A percentile compares a stretch with the other conserved stretches of the same genome.
Evolutionary conservation across 2,113 vertebrate species (phyloP).

Genomic region (Sakesphorus luctuosus): DNA sequence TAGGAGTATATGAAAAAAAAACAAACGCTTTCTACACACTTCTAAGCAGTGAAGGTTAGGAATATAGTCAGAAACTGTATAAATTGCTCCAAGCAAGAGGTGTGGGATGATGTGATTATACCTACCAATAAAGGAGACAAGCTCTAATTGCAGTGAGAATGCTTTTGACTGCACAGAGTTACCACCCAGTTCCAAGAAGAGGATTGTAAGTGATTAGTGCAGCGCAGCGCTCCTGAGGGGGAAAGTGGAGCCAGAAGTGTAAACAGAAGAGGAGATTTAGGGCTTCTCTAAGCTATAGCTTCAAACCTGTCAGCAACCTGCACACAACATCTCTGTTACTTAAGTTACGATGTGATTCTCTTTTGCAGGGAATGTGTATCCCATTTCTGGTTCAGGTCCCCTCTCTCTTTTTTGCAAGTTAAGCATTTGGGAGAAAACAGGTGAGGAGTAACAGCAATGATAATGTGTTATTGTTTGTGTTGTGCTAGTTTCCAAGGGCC

Average conservation of each 20-base stretch:
- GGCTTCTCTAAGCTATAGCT: conserved; percentile 6
- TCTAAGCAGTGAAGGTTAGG: neutral
- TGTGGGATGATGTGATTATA: neutral
- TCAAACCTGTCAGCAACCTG: conserved; percentile 47
- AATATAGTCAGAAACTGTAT: neutral
- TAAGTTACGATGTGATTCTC: conserved; percentile 8
- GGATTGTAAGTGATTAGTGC: neutral
- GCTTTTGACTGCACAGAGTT: neutral
- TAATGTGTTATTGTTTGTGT: conserved; percentile 12
- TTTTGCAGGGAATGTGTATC: neutral
- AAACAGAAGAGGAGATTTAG: conserved; percentile 17
- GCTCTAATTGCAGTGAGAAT: neutral
- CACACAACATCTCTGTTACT: neutral
- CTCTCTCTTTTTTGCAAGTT: neutral
- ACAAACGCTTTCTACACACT: neutral
- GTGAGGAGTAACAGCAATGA: neutral
- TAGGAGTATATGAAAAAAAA: neutral
- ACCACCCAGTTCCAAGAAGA: neutral
- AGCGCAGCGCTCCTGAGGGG: neutral
- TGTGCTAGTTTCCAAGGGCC: conserved; percentile 20
- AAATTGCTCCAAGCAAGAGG: neutral
- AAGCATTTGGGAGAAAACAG: neutral
- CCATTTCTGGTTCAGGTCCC: neutral
- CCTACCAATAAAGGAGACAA: neutral
- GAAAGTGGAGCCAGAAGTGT: conserved; percentile 5